These are phyloP conservation scores for Fissipunctia ypsillon DNA, from an alignment of 2,888 invertebrate genomes.

Conservation along the genomic window DNA sequence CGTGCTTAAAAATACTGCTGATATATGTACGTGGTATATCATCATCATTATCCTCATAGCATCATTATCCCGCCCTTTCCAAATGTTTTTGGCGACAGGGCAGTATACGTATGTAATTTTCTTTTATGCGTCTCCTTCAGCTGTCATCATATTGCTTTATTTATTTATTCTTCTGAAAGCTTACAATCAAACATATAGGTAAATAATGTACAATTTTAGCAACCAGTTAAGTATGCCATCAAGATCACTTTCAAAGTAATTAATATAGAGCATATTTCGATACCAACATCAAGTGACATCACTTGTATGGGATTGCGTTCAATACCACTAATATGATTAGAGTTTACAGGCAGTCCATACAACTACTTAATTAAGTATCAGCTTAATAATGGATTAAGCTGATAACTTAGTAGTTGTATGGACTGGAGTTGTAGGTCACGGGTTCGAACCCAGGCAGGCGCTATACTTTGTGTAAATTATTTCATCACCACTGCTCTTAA, in stretches of 20 bases:
- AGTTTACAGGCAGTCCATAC: constrained; percentile 8
- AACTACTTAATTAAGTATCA: constrained; percentile 17
- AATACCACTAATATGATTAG: constrained; percentile 25
- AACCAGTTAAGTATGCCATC: neutral
- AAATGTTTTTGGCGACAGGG: constrained; percentile 17
- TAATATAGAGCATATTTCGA: neutral
- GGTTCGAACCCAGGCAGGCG: too few species aligned
- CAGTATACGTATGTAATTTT: neutral
- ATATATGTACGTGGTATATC: neutral
- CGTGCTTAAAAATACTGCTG: neutral
- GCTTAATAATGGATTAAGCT: constrained; percentile 9
- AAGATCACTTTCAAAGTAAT: neutral
- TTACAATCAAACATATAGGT: too few species aligned
- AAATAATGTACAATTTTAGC: too few species aligned
- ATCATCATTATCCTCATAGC: too few species aligned
- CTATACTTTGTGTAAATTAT: too few species aligned
- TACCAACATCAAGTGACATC: neutral
- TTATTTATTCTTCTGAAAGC: too few species aligned
- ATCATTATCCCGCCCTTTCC: constrained; percentile 21
- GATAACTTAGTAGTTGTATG: too few species aligned
- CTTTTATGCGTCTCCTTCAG: neutral
- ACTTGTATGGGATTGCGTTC: neutral
- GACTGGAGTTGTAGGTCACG: too few species aligned
- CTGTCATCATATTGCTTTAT: neutral
- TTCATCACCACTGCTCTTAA: too few species aligned